Base-by-base conservation (phyloP, 2,888 invertebrate genomes). In the Microctonus hyperodae region DNA sequence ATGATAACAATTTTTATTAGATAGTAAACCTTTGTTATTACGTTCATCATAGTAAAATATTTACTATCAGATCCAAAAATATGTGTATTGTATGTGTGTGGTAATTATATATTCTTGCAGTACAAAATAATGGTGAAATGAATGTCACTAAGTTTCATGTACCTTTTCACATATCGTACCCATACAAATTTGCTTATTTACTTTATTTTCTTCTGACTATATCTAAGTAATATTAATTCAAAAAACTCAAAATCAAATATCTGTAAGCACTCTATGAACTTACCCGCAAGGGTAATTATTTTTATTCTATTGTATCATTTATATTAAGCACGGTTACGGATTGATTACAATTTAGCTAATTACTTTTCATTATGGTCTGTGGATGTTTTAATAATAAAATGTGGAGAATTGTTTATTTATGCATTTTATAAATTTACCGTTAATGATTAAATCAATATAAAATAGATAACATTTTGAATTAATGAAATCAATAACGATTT, bases 351-450 rank as follows among this genome's bases (percentile, higher is more conserved):
- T 40, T 53, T 56, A 65, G 60, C 44, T 67, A 68, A 68, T 70
- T 58, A 65, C 50, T 69, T 70, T 70, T 59, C 65, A 55, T 66
- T 64, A 66, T 68, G 70, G 68, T 70, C 63, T 65, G 68, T 70
- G 70, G 69, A 69, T 72, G 66, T 70, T 70, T 68, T 60, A 65
- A 64, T 65, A 70, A 70, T 67, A 70, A 69, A 69, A 67, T 64
- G 53, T 67, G 53, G 56, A 69, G 57, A 69, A 60, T 66, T 66
- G 60, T 61, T 63, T 62, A 59, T 64, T 22, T 28, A 9, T 13
- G 28, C 48, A 16, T 48, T 28, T n/a, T 16, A 31, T 55, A 28
- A 1, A 55, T 16, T 9, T n/a, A 16, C 13, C 16, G n/a, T 33
- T 13, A 33, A 16, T 16, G n/a, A 55, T 55, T 55, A n/a, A 9